Evolutionary conservation across 2,113 vertebrate species (phyloP), one percentile per base, ranked within the genome.

Genomic region (Anarrhichthys ocellatus): DNA sequence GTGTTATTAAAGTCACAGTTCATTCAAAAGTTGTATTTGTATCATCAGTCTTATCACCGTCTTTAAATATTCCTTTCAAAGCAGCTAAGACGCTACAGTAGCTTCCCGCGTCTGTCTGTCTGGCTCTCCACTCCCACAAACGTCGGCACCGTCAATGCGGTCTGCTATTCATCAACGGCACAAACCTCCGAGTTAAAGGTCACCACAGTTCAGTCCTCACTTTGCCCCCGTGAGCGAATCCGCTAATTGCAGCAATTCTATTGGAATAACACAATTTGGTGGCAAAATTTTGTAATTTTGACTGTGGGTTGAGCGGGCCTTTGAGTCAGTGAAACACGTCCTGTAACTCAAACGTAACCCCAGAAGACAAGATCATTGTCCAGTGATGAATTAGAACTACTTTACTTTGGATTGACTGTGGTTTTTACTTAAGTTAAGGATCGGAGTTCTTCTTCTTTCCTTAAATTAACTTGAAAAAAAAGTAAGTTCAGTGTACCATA

Each of bases 381-480:
- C 6, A 62, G 42, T n/a, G 2, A 34, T 46, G 17, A 9, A 61
- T 9, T 9, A 27, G 13, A 0, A 44, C 3, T 27, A 32, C 36
- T 44, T 29, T 24, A 36, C 46, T 50, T 61, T 36, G 32, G 61
- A 38, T 36, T 38, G 22, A 64, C 6, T 17, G 8, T 61, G 24
- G 5, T 65, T 65, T 46, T 20, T 17, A 44, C 5, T 44, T 48
- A 3, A n/a, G 5, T 50, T 36, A 74, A 65, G 5, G 14, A 52
- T 75, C 34, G 0, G 22, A 27, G 42, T 36, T 65, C 5, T 34
- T 61, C 11, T 54, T 29, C 9, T 77, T 77, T 77, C 44, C 56
- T 72, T 38, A 27, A 27, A 66, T 81, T 38, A 78, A 66, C 29
- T 24, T 17, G 4, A 5, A 1, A 63, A 63, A 63, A 52, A 64